Base-by-base conservation (phyloP, 2,888 invertebrate species). In the Tenthredo livida region DNA sequence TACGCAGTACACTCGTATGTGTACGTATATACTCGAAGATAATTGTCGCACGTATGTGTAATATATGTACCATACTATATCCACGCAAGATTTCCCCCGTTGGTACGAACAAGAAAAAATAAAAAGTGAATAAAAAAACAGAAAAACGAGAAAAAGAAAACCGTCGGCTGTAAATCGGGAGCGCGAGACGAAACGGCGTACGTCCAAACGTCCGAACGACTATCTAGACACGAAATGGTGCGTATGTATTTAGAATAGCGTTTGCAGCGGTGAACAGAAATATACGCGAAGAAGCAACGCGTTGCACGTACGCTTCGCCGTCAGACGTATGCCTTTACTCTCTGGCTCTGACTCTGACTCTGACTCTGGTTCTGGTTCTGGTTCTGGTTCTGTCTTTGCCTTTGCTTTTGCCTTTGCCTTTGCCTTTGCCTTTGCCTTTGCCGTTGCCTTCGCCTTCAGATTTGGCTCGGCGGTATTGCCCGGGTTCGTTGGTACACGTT, bases 251-350 rank as follows among this genome's bases (percentile, higher is more conserved):
- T 61, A 61, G 25, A 61, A 10, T 61, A 25, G 61, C 61, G 61
- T 70, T 70, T 37, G 37, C 37, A 37, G 37, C 29, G 70, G 70
- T 70, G 70, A 70, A 70, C 70, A 70, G 70, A 70, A 70, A 70
- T 70, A 70, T 70, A 70, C 70, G 70, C 70, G 70, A 70, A 70
- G 33, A 70, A 37, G 54, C 54, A 17, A 54, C 54, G 54, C 54
- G 54, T 54, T 54, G 54, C 54, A 54, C 54, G 54, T 54, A 54
- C 54, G 54, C 54, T 54, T n/a, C n/a, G n/a, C 15, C 50, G 50
- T 17, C 50, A 50, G 50, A 50, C 50, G 15, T 50, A 50, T 50
- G 50, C 54, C n/a, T 54, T 54, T 54, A n/a, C 54, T 54, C 54
- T n/a, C 17, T 50, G 50, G 50, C 50, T 54, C 54, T 54, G 61